phyloP scores from a whole-genome alignment of 2,888 invertebrate genomes.

The Crocallis elinguaria region DNA sequence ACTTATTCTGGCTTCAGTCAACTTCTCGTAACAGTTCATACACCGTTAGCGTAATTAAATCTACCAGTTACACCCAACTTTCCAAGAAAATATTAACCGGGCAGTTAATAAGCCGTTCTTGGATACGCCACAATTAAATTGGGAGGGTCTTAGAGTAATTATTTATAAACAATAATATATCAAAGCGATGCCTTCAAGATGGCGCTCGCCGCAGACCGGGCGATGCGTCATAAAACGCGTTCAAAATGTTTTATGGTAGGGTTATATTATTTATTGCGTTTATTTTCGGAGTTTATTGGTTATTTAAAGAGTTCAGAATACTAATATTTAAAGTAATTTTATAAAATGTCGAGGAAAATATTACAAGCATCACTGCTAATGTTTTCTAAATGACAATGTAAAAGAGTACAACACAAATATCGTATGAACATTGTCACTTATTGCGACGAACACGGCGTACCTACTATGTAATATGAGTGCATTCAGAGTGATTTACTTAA shows the following conservation, averaged over 20 bases:
- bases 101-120: slow-evolving; percentile 80
- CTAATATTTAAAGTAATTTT: background rate
- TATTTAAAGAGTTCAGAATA: background rate
- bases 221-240: slow-evolving; percentile 58
- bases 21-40: background rate
- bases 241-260: slow-evolving; percentile 21
- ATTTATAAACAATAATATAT: slow-evolving; percentile 85
- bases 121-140: slow-evolving; percentile 83
- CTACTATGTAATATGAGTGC: too few species aligned
- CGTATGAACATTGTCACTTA: too few species aligned
- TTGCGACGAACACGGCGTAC: too few species aligned
- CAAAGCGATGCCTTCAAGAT: slow-evolving; percentile 83
- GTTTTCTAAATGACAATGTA: too few species aligned
- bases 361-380: too few species aligned
- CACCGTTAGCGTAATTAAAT: slow-evolving; percentile 27
- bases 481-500: too few species aligned
- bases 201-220: slow-evolving; percentile 69
- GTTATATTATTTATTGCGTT: slow-evolving; percentile 34
- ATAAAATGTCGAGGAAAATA: too few species aligned
- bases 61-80: slow-evolving; percentile 19
- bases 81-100: slow-evolving; percentile 78
- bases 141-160: slow-evolving; percentile 78
- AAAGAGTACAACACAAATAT: too few species aligned
- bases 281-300: slow-evolving; percentile 6
- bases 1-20: too few species aligned